Percentiles rank a stretch among this genome's conserved stretches.
Evolutionary conservation across 2,888 invertebrate genomes (phyloP).

Genomic region (Pecten maximus): DNA sequence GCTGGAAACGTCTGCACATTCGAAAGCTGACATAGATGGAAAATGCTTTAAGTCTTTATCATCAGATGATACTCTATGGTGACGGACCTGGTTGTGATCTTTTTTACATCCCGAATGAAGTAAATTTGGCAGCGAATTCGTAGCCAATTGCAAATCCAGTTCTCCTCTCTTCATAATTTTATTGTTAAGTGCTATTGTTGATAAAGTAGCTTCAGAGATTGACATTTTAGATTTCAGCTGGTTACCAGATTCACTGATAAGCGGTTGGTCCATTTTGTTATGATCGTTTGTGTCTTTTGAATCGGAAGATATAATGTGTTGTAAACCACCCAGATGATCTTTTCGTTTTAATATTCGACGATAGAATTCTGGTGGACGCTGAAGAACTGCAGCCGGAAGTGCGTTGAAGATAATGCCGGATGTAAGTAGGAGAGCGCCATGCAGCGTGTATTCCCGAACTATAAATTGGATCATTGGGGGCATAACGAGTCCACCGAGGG

Average conservation of each 20-base stretch:
- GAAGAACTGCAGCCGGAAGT: not conserved
- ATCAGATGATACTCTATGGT: not conserved
- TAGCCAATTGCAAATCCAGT: not conserved
- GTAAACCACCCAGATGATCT: not conserved
- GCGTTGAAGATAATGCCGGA: not conserved
- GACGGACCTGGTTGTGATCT: not conserved
- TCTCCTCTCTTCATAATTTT: not conserved
- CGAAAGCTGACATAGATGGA: not conserved
- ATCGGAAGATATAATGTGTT: not conserved
- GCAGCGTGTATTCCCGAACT: not conserved
- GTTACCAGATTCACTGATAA: not conserved
- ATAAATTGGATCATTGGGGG: not conserved
- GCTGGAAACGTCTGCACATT: not conserved
- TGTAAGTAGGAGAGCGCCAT: conserved; percentile 3
- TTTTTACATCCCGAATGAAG: not conserved
- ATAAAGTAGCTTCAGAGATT: not conserved
- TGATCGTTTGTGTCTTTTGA: not conserved
- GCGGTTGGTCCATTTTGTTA: not conserved
- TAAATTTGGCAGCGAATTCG: not conserved
- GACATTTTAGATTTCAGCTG: not conserved
- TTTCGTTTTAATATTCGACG: not conserved
- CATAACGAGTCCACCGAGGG: not conserved
- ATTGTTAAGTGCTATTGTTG: too few relatives aligned
- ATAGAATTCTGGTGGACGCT: not conserved
- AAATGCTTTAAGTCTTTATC: not conserved